Conservation (phyloP, 2,113 vertebrate genomes). For the Athene cunicularia region DNA sequence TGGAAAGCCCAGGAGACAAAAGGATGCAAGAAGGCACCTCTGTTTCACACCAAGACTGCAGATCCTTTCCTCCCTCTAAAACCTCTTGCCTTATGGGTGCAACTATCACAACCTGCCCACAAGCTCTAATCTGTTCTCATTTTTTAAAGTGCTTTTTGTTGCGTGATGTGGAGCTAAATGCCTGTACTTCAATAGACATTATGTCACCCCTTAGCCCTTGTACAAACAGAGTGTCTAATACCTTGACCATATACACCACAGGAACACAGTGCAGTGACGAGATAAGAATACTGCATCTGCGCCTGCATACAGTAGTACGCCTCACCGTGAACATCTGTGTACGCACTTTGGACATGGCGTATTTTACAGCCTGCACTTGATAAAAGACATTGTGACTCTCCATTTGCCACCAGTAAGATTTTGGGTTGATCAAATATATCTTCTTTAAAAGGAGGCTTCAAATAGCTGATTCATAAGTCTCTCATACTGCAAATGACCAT, state of each 20-base stretch:
- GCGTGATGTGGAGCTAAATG: conserved; percentile 50
- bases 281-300: conserved; percentile 65
- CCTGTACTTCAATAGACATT: conserved; percentile 77
- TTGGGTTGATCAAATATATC: background rate
- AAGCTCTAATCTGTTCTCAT: conserved; percentile 65
- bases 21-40: background rate
- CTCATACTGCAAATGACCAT: background rate
- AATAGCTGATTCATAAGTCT: background rate
- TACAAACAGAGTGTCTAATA: conserved; percentile 77
- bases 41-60: background rate
- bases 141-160: conserved; percentile 72
- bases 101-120: background rate
- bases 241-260: background rate
- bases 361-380: background rate
- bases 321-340: background rate
- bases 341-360: background rate
- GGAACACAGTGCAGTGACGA: conserved; percentile 32
- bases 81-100: background rate
- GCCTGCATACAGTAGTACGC: background rate
- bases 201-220: conserved; percentile 75
- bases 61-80: background rate
- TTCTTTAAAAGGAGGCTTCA: background rate
- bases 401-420: background rate
- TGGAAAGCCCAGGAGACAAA: conserved; percentile 11
- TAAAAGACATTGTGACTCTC: background rate